These are phyloP conservation scores for Ceyx margarethae DNA, from an alignment of 2,113 vertebrate species.

Conservation along the genomic window DNA sequence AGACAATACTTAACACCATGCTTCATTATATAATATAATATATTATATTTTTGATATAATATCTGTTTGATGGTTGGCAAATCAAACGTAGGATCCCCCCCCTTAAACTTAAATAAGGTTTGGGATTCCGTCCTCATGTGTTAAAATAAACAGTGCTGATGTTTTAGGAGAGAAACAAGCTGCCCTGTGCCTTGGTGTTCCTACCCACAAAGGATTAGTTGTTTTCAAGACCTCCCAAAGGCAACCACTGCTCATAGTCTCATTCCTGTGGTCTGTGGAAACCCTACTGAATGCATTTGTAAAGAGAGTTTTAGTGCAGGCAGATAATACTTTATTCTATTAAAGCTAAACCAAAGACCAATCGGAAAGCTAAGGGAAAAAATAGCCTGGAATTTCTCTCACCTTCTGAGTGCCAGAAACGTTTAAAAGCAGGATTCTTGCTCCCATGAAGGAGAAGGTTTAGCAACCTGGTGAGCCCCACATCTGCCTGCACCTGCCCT, in stretches of 20 bases:
- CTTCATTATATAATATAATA: not conserved
- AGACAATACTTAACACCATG: not conserved
- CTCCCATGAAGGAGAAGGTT: not conserved
- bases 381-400: not conserved
- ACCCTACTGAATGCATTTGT: not conserved
- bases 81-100: not conserved
- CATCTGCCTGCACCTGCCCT: fast-evolving
- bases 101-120: not conserved
- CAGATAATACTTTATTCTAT: slow-evolving; percentile 46
- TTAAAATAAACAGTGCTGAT: slow-evolving; percentile 20
- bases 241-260: slow-evolving; percentile 16
- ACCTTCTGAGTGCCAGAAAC: not conserved
- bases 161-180: slow-evolving; percentile 9
- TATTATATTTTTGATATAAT: not conserved
- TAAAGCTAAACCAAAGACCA: slow-evolving; percentile 12
- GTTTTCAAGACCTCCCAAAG: slow-evolving; percentile 44
- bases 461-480: not conserved
- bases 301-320: slow-evolving; percentile 21
- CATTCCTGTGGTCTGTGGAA: slow-evolving; percentile 59
- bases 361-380: not conserved
- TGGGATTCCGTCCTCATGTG: not conserved
- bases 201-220: not conserved
- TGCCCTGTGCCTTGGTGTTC: not conserved
- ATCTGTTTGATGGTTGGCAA: not conserved
- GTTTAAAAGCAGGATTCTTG: not conserved